Percentiles rank a stretch among this genome's conserved stretches.
Evolutionary conservation across 1,140 invertebrate species (phyloP).

Genomic region (Tetranychus cinnabarinus): DNA sequence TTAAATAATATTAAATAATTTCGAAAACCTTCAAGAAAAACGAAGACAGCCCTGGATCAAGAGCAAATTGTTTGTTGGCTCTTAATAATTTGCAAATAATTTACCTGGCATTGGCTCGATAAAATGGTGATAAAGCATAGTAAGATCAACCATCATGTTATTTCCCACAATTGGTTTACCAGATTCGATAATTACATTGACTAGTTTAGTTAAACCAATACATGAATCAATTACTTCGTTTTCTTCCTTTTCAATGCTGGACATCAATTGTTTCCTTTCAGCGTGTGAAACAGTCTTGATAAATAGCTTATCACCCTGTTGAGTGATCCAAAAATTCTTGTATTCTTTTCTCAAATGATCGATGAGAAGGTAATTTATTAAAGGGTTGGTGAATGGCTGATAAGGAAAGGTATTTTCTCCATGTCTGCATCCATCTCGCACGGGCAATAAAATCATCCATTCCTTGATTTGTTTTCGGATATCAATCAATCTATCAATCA

Average conservation of each 20-base stretch:
- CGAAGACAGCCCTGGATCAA: too few relatives aligned
- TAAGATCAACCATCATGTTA: slow-evolving; percentile 41
- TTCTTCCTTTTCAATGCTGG: slow-evolving; percentile 2
- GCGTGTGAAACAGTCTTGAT: neutral
- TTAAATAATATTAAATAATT: too few relatives aligned
- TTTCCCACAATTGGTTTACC: slow-evolving; percentile 48
- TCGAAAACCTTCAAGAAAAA: too few relatives aligned
- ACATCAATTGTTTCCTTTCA: neutral
- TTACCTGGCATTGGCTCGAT: slow-evolving; percentile 36
- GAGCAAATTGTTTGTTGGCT: too few relatives aligned
- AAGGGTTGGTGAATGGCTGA: neutral
- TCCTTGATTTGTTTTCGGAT: neutral
- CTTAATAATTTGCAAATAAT: neutral
- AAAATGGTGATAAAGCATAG: slow-evolving; percentile 45
- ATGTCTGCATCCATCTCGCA: neutral
- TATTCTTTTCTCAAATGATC: neutral
- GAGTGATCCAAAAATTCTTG: neutral
- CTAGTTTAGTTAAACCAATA: slow-evolving; percentile 40
- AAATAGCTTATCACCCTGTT: neutral
- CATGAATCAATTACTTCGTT: slow-evolving; percentile 25
- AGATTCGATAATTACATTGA: slow-evolving; percentile 28
- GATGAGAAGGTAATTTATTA: slow-evolving; percentile 1
- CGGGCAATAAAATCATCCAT: neutral
- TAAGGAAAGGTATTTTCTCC: neutral
- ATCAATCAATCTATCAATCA: neutral